Evolutionary conservation across 2,797 vertebrate genomes (phyloP), one percentile per base, ranked within the genome.

Genomic region (Poeciliopsis turneri): DNA sequence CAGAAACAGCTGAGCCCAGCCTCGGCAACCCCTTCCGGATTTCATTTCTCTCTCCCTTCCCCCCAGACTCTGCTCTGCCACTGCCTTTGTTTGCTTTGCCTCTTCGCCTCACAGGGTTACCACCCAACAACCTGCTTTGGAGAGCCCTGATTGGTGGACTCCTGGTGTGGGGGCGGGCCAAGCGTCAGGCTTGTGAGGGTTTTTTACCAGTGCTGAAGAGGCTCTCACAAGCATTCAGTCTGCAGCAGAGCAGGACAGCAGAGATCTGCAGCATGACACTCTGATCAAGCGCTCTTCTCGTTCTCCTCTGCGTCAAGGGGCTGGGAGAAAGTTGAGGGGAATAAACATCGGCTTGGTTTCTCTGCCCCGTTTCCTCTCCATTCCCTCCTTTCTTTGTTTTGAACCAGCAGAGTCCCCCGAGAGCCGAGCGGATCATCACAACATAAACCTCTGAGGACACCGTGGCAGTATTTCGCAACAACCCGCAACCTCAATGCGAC

Each of bases 31-130:
- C 83, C 72, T 79, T 36, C 76, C 82, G 87, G 81, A 90, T 91
- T 86, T 90, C 53, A 75, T 87, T 82, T 75, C 74, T 41, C 81
- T 72, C 81, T 64, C 78, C 80, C 78, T 82, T 82, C 79, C 84
- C 82, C 82, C 86, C 87, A 43, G 75, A 81, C 81, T 64, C 81
- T 64, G 6, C 76, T 81, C 87, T 86, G 84, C 78, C 55, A 6
- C 75, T 36, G 84, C 89, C 93, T 95, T 95, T 95, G 94, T 95
- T 95, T 93, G 85, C 86, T 78, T 46, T 82, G 84, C 85, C 92
- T 79, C 78, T 85, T 87, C 90, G 83, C 85, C 86, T 90, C 11
- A 18, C 84, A 87, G 82, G 89, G 92, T 94, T 91, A 86, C 93
- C 92, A 88, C 90, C 93, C 93, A 91, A 92, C 92, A 91, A 89